A percentile compares a stretch with the other conserved stretches of the same genome.
Evolutionary conservation across 2,797 vertebrate genomes (phyloP).

Genomic region (Neosilurus hyrtlii): DNA sequence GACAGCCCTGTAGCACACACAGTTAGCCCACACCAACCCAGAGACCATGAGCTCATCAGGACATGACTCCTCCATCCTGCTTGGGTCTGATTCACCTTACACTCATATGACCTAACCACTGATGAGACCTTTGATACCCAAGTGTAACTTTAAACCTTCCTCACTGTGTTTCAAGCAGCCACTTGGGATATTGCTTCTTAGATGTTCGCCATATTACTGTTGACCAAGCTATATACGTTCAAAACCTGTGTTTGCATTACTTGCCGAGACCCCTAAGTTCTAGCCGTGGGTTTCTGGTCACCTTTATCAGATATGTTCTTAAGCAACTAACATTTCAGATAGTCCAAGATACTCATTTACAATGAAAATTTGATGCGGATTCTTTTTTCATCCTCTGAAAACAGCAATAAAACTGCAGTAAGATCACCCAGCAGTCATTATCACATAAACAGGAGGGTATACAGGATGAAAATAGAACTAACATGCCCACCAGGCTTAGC

Average conservation of each 20-base stretch:
- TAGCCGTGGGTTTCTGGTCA: background rate
- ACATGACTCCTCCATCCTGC: conserved; percentile 21
- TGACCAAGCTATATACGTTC: background rate
- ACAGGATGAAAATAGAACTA: background rate
- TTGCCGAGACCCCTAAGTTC: background rate
- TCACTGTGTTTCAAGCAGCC: background rate
- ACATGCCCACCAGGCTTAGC: background rate
- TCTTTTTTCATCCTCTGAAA: background rate
- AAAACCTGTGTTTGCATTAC: background rate
- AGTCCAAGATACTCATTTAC: background rate
- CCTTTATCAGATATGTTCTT: background rate
- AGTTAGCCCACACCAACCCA: conserved; percentile 15
- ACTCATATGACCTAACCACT: background rate
- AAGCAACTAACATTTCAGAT: background rate
- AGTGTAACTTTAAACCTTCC: background rate
- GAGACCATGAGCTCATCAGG: conserved; percentile 13
- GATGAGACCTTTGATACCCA: background rate
- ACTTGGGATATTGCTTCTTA: background rate
- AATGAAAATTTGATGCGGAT: background rate
- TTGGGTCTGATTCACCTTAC: conserved; percentile 9
- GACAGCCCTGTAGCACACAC: conserved; percentile 36
- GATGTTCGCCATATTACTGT: background rate
- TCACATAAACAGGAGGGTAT: background rate
- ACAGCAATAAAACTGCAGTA: background rate
- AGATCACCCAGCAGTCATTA: background rate